Base-by-base conservation (phyloP, 2,113 vertebrate genomes). In the Vulpes lagopus region DNA sequence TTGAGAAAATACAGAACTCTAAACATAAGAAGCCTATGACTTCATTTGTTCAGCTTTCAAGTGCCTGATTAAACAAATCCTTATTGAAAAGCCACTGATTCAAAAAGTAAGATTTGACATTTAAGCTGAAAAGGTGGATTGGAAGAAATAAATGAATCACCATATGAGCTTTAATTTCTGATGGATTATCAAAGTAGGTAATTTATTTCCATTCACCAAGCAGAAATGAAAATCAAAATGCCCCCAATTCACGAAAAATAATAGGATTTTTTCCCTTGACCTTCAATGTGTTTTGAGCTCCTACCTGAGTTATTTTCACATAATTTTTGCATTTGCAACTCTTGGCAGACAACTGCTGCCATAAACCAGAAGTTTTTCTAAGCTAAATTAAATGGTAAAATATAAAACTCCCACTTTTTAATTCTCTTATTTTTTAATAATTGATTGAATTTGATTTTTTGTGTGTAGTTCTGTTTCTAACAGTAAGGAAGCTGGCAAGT, bases 121-220 rank as follows among this genome's bases (percentile, higher is more conserved):
- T 97, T 96, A 80, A 15, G 23, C 91, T 81, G 71, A 95, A 96
- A 97, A 90, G 15, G 16, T 93, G 19, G 27, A 78, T 92, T 94
- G 60, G 20, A 43, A 83, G 35, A 87, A 97, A 96, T 94, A 94
- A 97, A 76, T 71, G 64, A 92, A 91, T 97, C 95, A 81, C 64
- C 30, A 11, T 4, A 30, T 82, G 55, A 96, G 84, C 74, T 96
- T 93, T 97, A 92, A 85, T 97, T 97, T 92, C 69, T 92, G 53
- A 60, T 57, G 55, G 11, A 57, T 81, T 96, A 81, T 93, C 80
- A 87, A 95, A 89, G n/a, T 30, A 76, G n/a, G 65, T 92, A 62
- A 89, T 89, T 96, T 96, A 73, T 97, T 97, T 89, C 74, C 27
- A 94, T 73, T 97, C 60, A 85, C 11, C 22, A 81, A 96, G 71